Conservation (phyloP, 1,140 invertebrate genomes). For the Drosophila leontia region DNA sequence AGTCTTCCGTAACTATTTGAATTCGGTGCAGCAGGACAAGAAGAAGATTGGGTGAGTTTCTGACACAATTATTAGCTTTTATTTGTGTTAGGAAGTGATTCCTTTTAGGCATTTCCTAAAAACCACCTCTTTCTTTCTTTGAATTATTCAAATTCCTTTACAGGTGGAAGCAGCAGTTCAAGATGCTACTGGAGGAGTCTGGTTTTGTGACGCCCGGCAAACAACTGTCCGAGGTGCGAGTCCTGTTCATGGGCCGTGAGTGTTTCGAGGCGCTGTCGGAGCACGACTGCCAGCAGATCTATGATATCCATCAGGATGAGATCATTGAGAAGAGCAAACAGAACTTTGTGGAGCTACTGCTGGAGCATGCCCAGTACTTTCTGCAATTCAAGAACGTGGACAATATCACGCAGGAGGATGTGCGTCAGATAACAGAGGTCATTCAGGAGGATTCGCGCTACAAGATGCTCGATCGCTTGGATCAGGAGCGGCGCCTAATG, state of each 20-base stretch:
- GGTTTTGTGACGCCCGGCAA: slow-evolving; percentile 97
- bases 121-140: neutral
- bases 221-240: slow-evolving; percentile 95
- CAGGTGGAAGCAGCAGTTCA: slow-evolving; percentile 96
- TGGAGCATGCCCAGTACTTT: slow-evolving; percentile 98
- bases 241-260: slow-evolving; percentile 97
- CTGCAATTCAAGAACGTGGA: slow-evolving; percentile 96
- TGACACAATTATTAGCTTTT: no score
- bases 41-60: slow-evolving; percentile 93
- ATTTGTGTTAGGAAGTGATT: neutral
- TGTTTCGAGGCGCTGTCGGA: slow-evolving; percentile 97
- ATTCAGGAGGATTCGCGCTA: slow-evolving; percentile 97
- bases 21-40: slow-evolving; percentile 95
- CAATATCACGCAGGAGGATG: slow-evolving; percentile 96
- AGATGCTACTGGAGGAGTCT: slow-evolving; percentile 96
- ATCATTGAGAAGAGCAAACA: slow-evolving; percentile 96
- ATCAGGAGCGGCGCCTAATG: slow-evolving; percentile 97
- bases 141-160: slow-evolving; percentile 2
- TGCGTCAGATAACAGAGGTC: slow-evolving; percentile 96
- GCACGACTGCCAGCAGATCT: slow-evolving; percentile 96
- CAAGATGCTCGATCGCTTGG: slow-evolving; percentile 95
- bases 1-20: slow-evolving; percentile 96
- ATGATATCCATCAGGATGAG: slow-evolving; percentile 97
- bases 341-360: slow-evolving; percentile 96
- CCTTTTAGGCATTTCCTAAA: no score